phyloP scores from a whole-genome alignment of 1,140 invertebrate genomes.

The Agrypnia vestita region DNA sequence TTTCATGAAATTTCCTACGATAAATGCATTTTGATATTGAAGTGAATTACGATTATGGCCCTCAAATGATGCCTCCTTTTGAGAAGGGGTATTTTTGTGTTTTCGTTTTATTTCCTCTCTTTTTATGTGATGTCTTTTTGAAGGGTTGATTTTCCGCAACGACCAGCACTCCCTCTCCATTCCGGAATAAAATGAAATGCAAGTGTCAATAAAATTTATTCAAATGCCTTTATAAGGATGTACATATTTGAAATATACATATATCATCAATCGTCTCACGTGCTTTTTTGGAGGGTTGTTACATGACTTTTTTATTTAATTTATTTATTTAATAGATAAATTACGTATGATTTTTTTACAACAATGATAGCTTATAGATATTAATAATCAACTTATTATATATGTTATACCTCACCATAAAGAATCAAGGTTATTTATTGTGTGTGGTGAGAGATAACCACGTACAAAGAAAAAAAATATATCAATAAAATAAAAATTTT shows the following conservation, averaged over 20 bases:
- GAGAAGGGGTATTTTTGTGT: not conserved
- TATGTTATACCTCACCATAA: too few species aligned
- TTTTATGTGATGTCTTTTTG: slow-evolving; percentile 2
- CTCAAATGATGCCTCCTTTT: not conserved
- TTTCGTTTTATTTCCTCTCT: slow-evolving; percentile 3
- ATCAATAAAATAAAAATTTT: too few species aligned
- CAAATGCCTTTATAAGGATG: slow-evolving; percentile 51
- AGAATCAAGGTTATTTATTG: too few species aligned
- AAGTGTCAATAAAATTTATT: slow-evolving; percentile 61
- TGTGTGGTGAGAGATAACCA: too few species aligned
- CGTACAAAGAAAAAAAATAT: too few species aligned
- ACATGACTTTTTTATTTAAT: too few species aligned
- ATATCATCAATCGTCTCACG: too few species aligned
- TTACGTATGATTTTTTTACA: too few species aligned
- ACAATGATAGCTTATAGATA: too few species aligned
- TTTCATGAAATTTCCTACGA: not conserved
- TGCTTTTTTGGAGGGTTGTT: too few species aligned
- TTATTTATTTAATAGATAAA: too few species aligned
- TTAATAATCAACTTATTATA: too few species aligned
- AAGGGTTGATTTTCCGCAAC: slow-evolving; percentile 8
- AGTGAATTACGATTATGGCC: slow-evolving; percentile 29
- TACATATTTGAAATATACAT: not conserved
- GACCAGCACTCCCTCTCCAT: slow-evolving; percentile 36
- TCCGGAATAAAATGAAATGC: slow-evolving; percentile 51
- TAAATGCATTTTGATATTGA: not conserved